Base-by-base conservation (phyloP, 2,888 invertebrate genomes). In the Argyresthia goedartella region DNA sequence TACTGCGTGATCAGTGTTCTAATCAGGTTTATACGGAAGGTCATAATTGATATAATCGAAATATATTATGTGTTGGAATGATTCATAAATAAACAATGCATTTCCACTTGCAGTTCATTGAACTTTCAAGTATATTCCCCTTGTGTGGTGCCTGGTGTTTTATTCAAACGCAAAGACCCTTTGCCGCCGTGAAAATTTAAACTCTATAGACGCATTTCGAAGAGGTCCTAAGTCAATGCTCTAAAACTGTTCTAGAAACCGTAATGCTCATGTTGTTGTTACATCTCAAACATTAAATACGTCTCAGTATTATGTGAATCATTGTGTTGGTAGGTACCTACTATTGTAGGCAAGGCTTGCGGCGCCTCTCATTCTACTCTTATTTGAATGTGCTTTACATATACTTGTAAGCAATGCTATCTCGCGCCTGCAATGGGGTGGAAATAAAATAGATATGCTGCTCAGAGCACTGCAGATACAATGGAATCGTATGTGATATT, bases 361-460 rank as follows among this genome's bases (percentile, higher is more conserved):
- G 15, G 50, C 51, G 33, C 34, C 36, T 44, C 49, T 14, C 13
- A 33, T 16, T 44, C 42, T 36, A 67, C 61, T 66, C 64, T 63
- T 70, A 73, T 75, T 76, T 71, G 65, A 76, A 79, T 76, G 64
- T 71, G 67, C 72, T 77, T 78, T 73, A 74, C 74, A 75, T 76
- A 76, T 66, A 44, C 14, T 66, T 66, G 66, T 25, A 25, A 25
- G 3, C 58, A 64, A 59, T 61, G 67, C 65, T 75, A 70, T 74
- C 60, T 60, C 49, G 53, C 49, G 58, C 59, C 60, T 54, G 63
- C 64, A 71, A 68, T 67, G 64, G 63, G 57, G 62, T 61, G 62
- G 67, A 68, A 72, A 72, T 78, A 73, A 74, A 73, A 62, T 69
- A 71, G 69, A 70, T 68, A 68, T 65, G 65, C 64, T 63, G 67